phyloP scores from a whole-genome alignment of 2,888 invertebrate genomes.

The Yponomeuta malinellus region DNA sequence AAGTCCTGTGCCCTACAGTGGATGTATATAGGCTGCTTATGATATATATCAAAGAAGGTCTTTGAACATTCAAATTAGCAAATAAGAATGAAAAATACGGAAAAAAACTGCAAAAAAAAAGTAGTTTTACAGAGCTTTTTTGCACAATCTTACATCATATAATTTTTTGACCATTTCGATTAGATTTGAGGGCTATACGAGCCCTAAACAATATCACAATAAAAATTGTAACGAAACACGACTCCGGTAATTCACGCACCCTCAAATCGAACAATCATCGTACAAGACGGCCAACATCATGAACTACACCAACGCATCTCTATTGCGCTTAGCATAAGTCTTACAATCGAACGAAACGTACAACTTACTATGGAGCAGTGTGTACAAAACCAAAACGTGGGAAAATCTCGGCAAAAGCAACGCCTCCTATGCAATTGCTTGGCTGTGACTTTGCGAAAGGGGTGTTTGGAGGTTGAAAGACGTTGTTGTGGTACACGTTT shows the following conservation, averaged over 20 bases:
- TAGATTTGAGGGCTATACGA: background rate
- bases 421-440: background rate
- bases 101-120: no score
- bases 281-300: background rate
- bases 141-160: no score
- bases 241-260: background rate
- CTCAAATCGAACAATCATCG: background rate
- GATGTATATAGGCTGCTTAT: no score
- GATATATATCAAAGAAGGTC: no score
- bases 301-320: background rate
- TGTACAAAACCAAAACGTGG: background rate
- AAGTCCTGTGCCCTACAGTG: no score
- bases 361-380: background rate
- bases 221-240: background rate
- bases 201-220: background rate
- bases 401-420: background rate
- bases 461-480: background rate
- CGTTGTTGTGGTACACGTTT: background rate
- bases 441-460: background rate
- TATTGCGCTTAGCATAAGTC: background rate
- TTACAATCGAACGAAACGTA: background rate
- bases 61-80: no score
- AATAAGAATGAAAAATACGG: no score
- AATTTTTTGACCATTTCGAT: background rate
- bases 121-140: no score